These are phyloP conservation scores for Xiphophorus couchianus DNA, from an alignment of 2,113 vertebrate genomes.

Conservation along the genomic window DNA sequence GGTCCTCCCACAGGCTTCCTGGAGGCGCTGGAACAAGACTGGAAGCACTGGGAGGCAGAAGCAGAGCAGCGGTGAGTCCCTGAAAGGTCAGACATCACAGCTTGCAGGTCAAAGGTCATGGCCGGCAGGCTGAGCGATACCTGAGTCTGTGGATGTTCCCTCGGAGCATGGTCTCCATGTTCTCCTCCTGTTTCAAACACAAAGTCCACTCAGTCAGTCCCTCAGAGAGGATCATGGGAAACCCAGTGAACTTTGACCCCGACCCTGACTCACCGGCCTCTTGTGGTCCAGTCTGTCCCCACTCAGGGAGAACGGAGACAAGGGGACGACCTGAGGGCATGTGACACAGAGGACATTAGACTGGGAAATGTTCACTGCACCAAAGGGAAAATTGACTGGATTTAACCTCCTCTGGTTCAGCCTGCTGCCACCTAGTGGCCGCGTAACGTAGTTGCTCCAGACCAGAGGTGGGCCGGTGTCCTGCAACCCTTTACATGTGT, in stretches of 20 bases:
- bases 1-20: slow-evolving; percentile 76
- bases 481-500: no score
- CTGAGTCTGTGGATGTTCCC: slow-evolving; percentile 74
- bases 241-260: neutral
- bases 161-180: slow-evolving; percentile 72
- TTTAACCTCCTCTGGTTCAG: no score
- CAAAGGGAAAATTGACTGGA: no score
- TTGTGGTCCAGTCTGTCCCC: slow-evolving; percentile 75
- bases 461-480: no score
- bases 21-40: slow-evolving; percentile 66
- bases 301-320: slow-evolving; percentile 75
- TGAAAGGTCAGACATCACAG: rapidly evolving
- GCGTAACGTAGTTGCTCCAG: no score
- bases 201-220: neutral
- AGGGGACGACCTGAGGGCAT: slow-evolving; percentile 64
- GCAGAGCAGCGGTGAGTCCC: neutral
- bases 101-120: no score
- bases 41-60: slow-evolving; percentile 65
- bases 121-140: slow-evolving; percentile 39
- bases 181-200: slow-evolving; percentile 73
- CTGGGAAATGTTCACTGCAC: no score
- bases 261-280: slow-evolving; percentile 70
- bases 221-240: neutral
- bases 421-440: no score
- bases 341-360: slow-evolving; percentile 1